These are phyloP conservation scores for Drosophila melanosoma DNA, from an alignment of 2,888 invertebrate genomes.

Conservation along the genomic window DNA sequence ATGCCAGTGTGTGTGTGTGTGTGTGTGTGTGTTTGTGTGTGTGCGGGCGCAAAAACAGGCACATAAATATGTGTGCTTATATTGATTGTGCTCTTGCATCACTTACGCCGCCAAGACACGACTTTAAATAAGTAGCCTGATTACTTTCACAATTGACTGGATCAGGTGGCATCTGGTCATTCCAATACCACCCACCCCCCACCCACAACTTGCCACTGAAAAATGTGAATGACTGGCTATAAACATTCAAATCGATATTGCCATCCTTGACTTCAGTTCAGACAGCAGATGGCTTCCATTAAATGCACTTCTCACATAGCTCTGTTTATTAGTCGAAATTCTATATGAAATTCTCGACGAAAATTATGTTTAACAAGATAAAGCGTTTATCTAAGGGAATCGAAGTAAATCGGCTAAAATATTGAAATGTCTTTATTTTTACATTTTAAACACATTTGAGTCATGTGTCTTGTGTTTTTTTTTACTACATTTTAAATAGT, in stretches of 20 bases:
- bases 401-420: neutral
- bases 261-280: neutral
- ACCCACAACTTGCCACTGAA: neutral
- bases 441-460: neutral
- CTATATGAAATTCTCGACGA: too few relatives aligned
- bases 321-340: neutral
- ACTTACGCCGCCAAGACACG: constrained; percentile 30
- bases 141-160: constrained; percentile 48
- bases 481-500: neutral
- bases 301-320: neutral
- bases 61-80: constrained; percentile 31
- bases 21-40: constrained; percentile 18
- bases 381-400: neutral
- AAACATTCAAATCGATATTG: neutral
- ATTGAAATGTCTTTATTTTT: neutral
- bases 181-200: constrained; percentile 7
- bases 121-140: constrained; percentile 59
- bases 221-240: neutral
- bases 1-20: constrained; percentile 5
- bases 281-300: neutral
- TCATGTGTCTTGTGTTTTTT: neutral
- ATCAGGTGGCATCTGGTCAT: constrained; percentile 32
- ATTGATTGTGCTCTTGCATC: constrained; percentile 36
- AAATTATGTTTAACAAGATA: neutral
- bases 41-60: neutral